Conservation (phyloP, 2,888 invertebrate genomes). For the Dasypogon diadema region DNA sequence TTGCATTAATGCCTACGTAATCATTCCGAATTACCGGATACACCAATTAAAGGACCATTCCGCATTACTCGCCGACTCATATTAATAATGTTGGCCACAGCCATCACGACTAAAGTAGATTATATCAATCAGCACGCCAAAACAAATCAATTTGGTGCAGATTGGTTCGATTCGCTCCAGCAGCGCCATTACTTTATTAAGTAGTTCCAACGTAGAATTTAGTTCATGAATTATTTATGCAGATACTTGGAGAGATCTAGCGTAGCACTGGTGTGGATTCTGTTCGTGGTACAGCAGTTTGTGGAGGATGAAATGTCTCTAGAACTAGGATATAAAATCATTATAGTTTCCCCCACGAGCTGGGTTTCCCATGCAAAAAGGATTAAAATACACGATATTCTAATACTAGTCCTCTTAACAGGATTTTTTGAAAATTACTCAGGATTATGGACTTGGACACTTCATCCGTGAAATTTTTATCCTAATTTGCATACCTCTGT, state of each 20-base stretch:
- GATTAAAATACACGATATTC: no score
- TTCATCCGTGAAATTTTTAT: no score
- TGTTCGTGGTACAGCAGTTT: no score
- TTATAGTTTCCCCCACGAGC: no score
- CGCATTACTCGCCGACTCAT: conserved; percentile 3
- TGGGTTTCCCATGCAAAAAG: no score
- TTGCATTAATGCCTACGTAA: conserved; percentile 42
- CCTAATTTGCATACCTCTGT: no score
- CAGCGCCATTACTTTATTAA: conserved; percentile 25
- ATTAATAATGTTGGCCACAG: conserved; percentile 21
- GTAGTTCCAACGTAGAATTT: conserved; percentile 6
- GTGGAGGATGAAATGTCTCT: no score
- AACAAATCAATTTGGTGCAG: conserved; percentile 45
- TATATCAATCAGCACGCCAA: conserved; percentile 40
- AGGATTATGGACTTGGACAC: no score
- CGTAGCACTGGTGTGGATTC: neutral
- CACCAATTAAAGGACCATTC: conserved; percentile 35
- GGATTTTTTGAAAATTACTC: no score
- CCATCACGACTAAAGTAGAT: conserved; percentile 43
- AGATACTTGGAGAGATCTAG: neutral
- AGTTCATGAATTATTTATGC: conserved; percentile 41
- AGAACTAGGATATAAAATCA: no score
- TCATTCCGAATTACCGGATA: conserved; percentile 29
- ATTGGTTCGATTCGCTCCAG: conserved; percentile 24
- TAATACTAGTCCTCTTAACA: no score